phyloP scores from a whole-genome alignment of 2,888 invertebrate genomes.

The Ptycholaimellus sp. region DNA sequence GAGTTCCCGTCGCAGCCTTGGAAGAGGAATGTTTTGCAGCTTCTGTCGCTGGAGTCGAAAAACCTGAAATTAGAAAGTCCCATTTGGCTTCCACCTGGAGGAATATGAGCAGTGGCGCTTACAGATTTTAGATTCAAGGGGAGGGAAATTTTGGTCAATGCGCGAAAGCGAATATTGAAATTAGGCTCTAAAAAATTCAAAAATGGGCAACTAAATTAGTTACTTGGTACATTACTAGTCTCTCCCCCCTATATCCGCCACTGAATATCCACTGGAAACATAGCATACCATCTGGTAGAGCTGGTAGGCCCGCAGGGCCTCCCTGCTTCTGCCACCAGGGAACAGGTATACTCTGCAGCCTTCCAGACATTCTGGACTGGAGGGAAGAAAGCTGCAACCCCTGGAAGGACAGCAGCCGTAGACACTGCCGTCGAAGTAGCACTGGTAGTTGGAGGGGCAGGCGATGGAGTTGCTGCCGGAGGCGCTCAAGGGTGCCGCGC shows the following conservation, averaged over 20 bases:
- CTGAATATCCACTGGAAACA: too few relatives aligned
- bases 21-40: conserved; percentile 14
- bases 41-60: conserved; percentile 10
- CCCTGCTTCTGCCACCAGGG: conserved; percentile 6
- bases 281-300: conserved; percentile 8
- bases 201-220: too few relatives aligned
- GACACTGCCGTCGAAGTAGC: conserved; percentile 12
- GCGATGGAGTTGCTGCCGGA: conserved; percentile 2
- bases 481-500: conserved; percentile 3
- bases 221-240: too few relatives aligned
- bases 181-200: too few relatives aligned
- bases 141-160: too few relatives aligned
- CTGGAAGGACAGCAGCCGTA: conserved; percentile 16
- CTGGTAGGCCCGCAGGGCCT: conserved; percentile 6
- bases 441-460: conserved; percentile 17
- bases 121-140: too few relatives aligned
- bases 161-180: too few relatives aligned
- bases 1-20: conserved; percentile 17
- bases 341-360: too few relatives aligned
- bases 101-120: too few relatives aligned
- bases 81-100: too few relatives aligned
- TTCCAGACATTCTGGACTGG: too few relatives aligned
- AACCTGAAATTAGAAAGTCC: conserved; percentile 7
- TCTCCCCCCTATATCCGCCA: too few relatives aligned
- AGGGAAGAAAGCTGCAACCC: conserved; percentile 5